phyloP scores from a whole-genome alignment of 2,113 vertebrate species.

The Otus sunia region DNA sequence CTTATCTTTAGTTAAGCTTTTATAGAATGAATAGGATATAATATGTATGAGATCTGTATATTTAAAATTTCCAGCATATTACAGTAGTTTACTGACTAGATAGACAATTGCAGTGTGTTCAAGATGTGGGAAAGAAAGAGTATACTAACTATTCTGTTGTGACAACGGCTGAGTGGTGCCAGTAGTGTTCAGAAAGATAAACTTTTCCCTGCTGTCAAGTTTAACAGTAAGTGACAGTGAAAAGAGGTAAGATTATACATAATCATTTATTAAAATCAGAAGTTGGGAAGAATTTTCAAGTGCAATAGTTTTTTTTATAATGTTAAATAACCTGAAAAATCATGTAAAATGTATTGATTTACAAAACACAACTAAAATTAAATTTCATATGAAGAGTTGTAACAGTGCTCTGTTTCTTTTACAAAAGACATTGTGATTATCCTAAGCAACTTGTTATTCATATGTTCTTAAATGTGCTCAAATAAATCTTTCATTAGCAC shows the following conservation, averaged over 20 bases:
- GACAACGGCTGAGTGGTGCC: background rate
- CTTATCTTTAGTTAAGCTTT: background rate
- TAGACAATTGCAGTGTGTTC: background rate
- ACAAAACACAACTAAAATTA: background rate
- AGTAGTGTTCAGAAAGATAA: background rate
- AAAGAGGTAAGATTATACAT: constrained; percentile 20
- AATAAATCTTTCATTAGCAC: background rate
- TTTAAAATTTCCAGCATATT: background rate
- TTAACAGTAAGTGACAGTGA: background rate
- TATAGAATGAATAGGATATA: background rate
- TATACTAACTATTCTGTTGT: background rate
- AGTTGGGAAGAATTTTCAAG: background rate
- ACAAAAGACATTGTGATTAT: background rate
- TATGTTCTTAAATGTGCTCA: background rate
- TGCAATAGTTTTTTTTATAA: background rate
- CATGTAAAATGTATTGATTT: background rate
- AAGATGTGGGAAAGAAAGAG: background rate
- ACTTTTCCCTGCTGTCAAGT: background rate
- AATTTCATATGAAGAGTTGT: background rate
- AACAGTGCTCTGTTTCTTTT: background rate
- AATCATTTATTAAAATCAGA: background rate
- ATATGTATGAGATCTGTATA: background rate
- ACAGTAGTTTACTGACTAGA: background rate
- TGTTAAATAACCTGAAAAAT: background rate
- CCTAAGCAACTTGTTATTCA: background rate